A percentile compares a stretch with the other conserved stretches of the same genome.
phyloP scores from a whole-genome alignment of 2,113 vertebrate species.

The Sinocyclocheilus rhinocerous region DNA sequence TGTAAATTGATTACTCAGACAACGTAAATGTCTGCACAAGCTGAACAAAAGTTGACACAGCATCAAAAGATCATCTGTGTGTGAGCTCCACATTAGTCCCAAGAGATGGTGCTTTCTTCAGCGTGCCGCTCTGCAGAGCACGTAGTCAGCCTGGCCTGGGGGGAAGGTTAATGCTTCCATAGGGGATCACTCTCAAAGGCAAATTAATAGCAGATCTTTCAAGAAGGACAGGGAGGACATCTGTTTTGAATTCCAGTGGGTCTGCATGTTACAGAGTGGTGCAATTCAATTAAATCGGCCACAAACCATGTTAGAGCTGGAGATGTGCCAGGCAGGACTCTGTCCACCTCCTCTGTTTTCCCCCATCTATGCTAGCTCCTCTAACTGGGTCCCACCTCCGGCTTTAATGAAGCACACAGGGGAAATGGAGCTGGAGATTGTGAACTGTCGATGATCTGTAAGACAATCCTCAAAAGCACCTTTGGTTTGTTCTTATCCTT shows the following conservation, averaged over 20 bases:
- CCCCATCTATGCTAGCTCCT: slow-evolving; percentile 19
- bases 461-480: slow-evolving; percentile 32
- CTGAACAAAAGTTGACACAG: slow-evolving; percentile 8
- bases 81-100: slow-evolving; percentile 13
- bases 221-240: slow-evolving; percentile 60
- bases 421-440: slow-evolving; percentile 22
- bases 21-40: not conserved
- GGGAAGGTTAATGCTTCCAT: slow-evolving; percentile 49
- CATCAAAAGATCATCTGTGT: slow-evolving; percentile 20
- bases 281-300: slow-evolving; percentile 66
- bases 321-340: slow-evolving; percentile 58
- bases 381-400: slow-evolving; percentile 26
- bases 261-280: slow-evolving; percentile 61
- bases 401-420: slow-evolving; percentile 41
- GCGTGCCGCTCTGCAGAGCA: slow-evolving; percentile 22
- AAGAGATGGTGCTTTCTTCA: slow-evolving; percentile 35
- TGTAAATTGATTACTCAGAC: not conserved
- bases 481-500: not conserved
- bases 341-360: slow-evolving; percentile 23
- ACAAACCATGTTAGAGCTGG: slow-evolving; percentile 62
- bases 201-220: slow-evolving; percentile 68
- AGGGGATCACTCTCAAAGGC: slow-evolving; percentile 51
- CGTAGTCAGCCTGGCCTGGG: slow-evolving; percentile 31
- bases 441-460: slow-evolving; percentile 25
- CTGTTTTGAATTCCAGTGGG: slow-evolving; percentile 68